Evolutionary conservation across 2,888 invertebrate genomes (phyloP), one percentile per base, ranked within the genome.

Genomic region (Tricholauxania praeusta): DNA sequence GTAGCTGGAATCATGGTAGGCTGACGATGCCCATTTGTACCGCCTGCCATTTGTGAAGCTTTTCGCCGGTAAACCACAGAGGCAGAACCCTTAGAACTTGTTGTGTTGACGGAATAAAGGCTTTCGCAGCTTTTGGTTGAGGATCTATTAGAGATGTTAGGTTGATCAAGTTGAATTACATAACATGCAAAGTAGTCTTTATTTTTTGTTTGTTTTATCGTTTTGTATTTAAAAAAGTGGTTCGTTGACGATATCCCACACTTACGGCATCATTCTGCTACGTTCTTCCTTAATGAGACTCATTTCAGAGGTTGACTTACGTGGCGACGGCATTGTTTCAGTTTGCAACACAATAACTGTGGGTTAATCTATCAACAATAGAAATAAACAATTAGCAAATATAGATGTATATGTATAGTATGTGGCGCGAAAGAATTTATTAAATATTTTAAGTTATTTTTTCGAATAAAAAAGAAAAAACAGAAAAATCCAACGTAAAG

Each of bases 221-320:
- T 6, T 39, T 39, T 5, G 39, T 39, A 39, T 39, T 39, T 39
- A 39, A 39, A 39, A 39, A 39, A 39, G 39, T 39, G 8, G 39
- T 39, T 39, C 39, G 39, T 39, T 22, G 39, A 49, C 17, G 22
- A 22, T 48, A 48, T 57, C 47, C 66, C 49, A 66, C 57, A 83
- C 85, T 82, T 78, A 87, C 86, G 85, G 82, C 80, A 84, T 80
- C 75, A 78, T 79, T 81, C 87, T 89, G 65, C 83, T 84, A 81
- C 86, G 89, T 78, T 89, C 89, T 83, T 90, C 89, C 17, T 89
- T 89, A 69, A 89, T 84, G 71, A 90, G 84, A 85, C 89, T 90
- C 80, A 90, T 78, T 77, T 88, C 87, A 82, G 90, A 89, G 89
- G 89, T 89, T 60, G 80, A 74, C 73, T 81, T 85, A 17, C 78